A percentile compares a stretch with the other conserved stretches of the same genome.
Conservation (phyloP, 1,140 invertebrate species). For the Drosophila auraria region DNA sequence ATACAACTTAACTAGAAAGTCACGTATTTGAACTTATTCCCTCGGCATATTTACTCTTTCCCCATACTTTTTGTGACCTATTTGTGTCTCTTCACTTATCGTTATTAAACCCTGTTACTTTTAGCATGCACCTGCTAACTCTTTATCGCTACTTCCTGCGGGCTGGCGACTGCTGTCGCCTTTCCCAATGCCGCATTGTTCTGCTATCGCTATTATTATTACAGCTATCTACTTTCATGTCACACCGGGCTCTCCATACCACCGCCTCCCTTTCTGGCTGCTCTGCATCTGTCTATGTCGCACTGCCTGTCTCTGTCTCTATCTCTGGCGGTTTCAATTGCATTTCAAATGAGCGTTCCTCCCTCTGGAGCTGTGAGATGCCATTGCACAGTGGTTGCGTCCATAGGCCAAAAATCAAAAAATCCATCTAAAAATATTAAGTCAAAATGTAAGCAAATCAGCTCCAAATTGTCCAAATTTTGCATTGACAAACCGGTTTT, state of each 20-base stretch:
- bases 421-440: too few species aligned
- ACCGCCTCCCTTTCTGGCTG: too few species aligned
- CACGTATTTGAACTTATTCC: background rate
- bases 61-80: background rate
- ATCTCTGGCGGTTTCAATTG: constrained; percentile 64
- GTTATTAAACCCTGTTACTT: constrained; percentile 9
- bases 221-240: constrained; percentile 44
- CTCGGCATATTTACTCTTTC: too few species aligned
- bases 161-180: background rate
- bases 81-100: background rate
- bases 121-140: constrained; percentile 25
- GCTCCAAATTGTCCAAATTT: too few species aligned
- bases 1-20: background rate
- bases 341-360: constrained; percentile 64
- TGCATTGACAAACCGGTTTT: too few species aligned
- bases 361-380: constrained; percentile 10
- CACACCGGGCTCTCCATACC: constrained; percentile 9
- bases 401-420: too few species aligned
- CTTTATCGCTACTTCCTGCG: constrained; percentile 1
- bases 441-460: too few species aligned
- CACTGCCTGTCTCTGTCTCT: constrained; percentile 19
- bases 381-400: too few species aligned
- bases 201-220: constrained; percentile 30
- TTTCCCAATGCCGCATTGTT: constrained; percentile 23
- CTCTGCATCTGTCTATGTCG: constrained; percentile 6